These are phyloP conservation scores for Heterodera schachtii DNA, from an alignment of 1,140 invertebrate genomes.

Conservation along the genomic window DNA sequence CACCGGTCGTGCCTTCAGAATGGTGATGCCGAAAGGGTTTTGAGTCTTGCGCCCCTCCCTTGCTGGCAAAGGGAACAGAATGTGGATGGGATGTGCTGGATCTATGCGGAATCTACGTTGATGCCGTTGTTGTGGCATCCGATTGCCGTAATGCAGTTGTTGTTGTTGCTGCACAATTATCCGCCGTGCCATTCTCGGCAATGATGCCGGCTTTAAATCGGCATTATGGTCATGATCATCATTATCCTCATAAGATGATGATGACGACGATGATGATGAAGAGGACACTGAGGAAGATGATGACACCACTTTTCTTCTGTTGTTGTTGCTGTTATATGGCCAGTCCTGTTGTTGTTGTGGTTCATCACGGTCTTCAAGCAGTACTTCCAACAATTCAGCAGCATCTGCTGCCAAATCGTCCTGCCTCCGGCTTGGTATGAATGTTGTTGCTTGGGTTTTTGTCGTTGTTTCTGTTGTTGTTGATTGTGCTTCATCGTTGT, in stretches of 20 bases:
- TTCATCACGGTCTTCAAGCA: not conserved
- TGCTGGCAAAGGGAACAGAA: conserved; percentile 59
- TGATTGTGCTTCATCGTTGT: not conserved
- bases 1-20: conserved; percentile 52
- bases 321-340: not conserved
- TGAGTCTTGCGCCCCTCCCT: conserved; percentile 34
- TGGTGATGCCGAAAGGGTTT: conserved; percentile 61
- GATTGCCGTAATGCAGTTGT: not conserved
- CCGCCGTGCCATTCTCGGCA: not conserved
- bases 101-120: not conserved
- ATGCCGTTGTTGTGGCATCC: not conserved
- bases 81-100: conserved; percentile 53
- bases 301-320: not conserved
- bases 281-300: not conserved
- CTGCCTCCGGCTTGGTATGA: too few relatives aligned
- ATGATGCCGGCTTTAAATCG: too few relatives aligned
- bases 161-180: not conserved
- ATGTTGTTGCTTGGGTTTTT: not conserved
- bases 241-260: not conserved
- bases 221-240: too few relatives aligned
- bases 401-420: not conserved
- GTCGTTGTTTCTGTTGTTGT: not conserved
- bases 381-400: not conserved
- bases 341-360: not conserved
- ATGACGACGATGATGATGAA: not conserved